A percentile compares a stretch with the other conserved stretches of the same genome.
These are phyloP conservation scores for Meteorus cinctellus DNA, from an alignment of 2,888 invertebrate species.

Conservation along the genomic window DNA sequence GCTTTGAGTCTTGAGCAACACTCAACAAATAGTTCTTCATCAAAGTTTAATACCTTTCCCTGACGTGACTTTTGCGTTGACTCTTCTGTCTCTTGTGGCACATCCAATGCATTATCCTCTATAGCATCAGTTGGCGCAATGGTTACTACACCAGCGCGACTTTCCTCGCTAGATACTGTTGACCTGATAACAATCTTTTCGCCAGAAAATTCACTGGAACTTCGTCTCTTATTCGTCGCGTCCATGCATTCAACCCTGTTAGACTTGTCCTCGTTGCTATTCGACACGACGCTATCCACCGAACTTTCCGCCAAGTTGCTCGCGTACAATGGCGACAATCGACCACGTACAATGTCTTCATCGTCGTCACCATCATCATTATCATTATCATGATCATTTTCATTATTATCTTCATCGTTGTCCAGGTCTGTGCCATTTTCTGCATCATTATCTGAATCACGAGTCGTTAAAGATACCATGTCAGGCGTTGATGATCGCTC, in stretches of 20 bases:
- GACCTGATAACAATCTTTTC: slow-evolving; percentile 66
- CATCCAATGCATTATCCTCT: slow-evolving; percentile 69
- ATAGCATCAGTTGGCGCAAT: slow-evolving; percentile 68
- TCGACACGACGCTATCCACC: slow-evolving; percentile 54
- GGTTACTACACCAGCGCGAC: slow-evolving; percentile 62
- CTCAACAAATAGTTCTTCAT: slow-evolving; percentile 70
- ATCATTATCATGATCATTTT: slow-evolving; percentile 43
- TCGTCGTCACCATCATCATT: slow-evolving; percentile 57
- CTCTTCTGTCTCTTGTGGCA: slow-evolving; percentile 57
- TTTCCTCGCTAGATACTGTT: slow-evolving; percentile 55
- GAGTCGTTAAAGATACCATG: slow-evolving; percentile 50
- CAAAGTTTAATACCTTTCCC: slow-evolving; percentile 69
- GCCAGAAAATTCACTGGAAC: slow-evolving; percentile 58
- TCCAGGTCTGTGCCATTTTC: slow-evolving; percentile 43
- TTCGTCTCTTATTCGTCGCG: slow-evolving; percentile 43
- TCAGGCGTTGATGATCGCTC: slow-evolving; percentile 57
- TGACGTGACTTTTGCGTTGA: slow-evolving; percentile 61
- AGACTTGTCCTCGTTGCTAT: slow-evolving; percentile 45
- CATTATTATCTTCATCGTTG: slow-evolving; percentile 51
- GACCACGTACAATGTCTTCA: slow-evolving; percentile 55
- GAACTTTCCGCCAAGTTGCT: slow-evolving; percentile 64
- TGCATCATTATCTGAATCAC: slow-evolving; percentile 51
- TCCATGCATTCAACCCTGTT: slow-evolving; percentile 26
- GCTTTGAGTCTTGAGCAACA: slow-evolving; percentile 71
- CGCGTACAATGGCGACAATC: slow-evolving; percentile 65